Base-by-base conservation (phyloP, 1,140 invertebrate species). In the Frieseomelitta varia region DNA sequence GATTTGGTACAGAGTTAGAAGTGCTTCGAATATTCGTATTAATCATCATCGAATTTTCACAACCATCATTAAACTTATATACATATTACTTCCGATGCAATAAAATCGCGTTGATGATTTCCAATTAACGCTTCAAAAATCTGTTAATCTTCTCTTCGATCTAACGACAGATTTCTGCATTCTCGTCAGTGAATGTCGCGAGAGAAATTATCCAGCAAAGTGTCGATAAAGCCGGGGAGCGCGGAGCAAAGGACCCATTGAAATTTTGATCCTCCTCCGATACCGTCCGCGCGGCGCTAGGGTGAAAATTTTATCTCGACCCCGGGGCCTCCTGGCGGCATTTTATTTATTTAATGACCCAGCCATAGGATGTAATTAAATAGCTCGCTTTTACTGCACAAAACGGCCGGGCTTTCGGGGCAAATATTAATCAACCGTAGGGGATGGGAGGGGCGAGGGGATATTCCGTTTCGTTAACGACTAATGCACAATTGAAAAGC, bases 281-380 rank as follows among this genome's bases (percentile, higher is more conserved):
- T 63, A n/a, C 39, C 58, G 19, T 73, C 8, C 21, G 39, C 27
- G 39, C 47, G 19, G 6, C 6, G 24, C 15, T 27, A 47, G 55
- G 67, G 61, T 71, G 75, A 61, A 84, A 69, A 79, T 84, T 84
- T 69, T 71, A 71, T 79, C 81, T 84, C 75, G 76, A 72, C 19
- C 67, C 47, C 6, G 39, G 39, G 8, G 17, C 4, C 67, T 39
- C 8, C 39, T 21, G 61, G 24, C 24, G 24, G 39, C 75, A 47
- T 84, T 84, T 84, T 84, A 79, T 84, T 84, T 84, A 84, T 71
- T 71, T 84, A 84, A 84, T 79, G 81, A 83, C 75, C 65, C 65
- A 17, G 67, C 81, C 19, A 69, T 79, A 79, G 55, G 55, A 71
- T 78, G 75, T 72, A 84, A 84, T 84, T 84, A 84, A 84, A 84